These are phyloP conservation scores for Elachura formosa DNA, from an alignment of 2,113 vertebrate genomes.

Conservation along the genomic window DNA sequence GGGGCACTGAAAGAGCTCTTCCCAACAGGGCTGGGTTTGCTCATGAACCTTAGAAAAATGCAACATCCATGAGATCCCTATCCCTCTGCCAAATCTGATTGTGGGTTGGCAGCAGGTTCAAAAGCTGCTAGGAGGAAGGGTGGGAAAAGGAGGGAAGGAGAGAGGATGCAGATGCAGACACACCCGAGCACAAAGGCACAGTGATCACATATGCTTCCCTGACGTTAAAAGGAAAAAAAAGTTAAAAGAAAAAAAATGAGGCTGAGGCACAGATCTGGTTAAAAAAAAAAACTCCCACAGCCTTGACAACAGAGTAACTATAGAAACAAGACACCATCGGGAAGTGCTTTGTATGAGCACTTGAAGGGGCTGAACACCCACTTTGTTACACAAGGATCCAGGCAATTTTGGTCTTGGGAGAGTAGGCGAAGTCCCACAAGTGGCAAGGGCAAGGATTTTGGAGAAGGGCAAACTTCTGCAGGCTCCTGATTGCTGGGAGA, in stretches of 20 bases:
- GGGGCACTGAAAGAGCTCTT: background rate
- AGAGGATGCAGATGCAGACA: constrained; percentile 2
- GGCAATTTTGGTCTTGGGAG: background rate
- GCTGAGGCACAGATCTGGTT: constrained; percentile 12
- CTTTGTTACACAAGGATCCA: background rate
- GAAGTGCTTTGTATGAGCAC: background rate
- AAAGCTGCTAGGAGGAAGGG: constrained; percentile 35
- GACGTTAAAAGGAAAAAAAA: background rate
- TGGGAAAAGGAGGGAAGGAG: constrained; percentile 39
- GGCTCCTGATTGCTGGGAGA: background rate
- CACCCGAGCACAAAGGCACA: background rate
- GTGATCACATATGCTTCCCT: background rate
- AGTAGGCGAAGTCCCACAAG: background rate
- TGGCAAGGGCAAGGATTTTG: background rate
- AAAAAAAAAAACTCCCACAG: constrained; percentile 1
- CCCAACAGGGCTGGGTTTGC: background rate
- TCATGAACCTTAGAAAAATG: background rate
- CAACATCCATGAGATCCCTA: background rate
- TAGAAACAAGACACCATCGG: background rate
- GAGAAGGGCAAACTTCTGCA: background rate
- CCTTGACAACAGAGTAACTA: constrained; percentile 33
- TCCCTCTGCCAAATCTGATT: constrained; percentile 7
- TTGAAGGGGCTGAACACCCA: background rate
- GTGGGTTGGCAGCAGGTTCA: constrained; percentile 37
- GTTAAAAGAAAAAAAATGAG: background rate